phyloP scores from a whole-genome alignment of 2,113 vertebrate species.

The Leptobrachium leishanense region DNA sequence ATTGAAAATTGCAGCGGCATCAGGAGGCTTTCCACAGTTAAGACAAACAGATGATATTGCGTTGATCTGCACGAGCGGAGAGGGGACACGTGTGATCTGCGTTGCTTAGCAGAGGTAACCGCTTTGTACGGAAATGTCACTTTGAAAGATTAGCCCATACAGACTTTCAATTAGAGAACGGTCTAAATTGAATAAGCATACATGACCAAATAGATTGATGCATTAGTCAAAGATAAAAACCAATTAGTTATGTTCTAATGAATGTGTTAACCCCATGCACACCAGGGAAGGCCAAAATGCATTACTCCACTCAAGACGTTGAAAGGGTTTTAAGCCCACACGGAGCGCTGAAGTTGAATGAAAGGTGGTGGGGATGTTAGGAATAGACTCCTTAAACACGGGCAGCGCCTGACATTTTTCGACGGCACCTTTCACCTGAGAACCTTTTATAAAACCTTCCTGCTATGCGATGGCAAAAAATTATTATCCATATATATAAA shows the following conservation, averaged over 20 bases:
- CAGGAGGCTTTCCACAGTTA: background rate
- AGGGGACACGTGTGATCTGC: constrained; percentile 16
- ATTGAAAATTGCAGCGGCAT: background rate
- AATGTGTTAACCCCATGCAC: background rate
- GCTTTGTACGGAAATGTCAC: constrained; percentile 17
- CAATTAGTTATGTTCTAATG: constrained; percentile 27
- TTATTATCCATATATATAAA: too few species aligned
- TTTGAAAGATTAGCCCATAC: constrained; percentile 32
- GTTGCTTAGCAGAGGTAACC: constrained; percentile 20
- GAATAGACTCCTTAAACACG: background rate
- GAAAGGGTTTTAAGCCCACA: too few species aligned
- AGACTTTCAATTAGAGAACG: constrained; percentile 27
- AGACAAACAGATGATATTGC: constrained; percentile 6
- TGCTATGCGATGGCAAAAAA: too few species aligned
- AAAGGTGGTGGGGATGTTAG: background rate
- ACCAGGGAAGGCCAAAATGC: background rate
- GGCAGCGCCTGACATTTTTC: background rate
- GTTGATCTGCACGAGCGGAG: background rate
- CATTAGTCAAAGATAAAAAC: constrained; percentile 30
- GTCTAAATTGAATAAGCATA: constrained; percentile 30
- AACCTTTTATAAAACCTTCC: too few species aligned
- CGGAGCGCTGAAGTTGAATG: background rate
- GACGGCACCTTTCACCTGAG: too few species aligned
- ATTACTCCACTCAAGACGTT: background rate
- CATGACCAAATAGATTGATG: constrained; percentile 18